A percentile compares a stretch with the other conserved stretches of the same genome.
Evolutionary conservation across 2,113 vertebrate genomes (phyloP).

Genomic region (Rhinolophus ferrumequinum): DNA sequence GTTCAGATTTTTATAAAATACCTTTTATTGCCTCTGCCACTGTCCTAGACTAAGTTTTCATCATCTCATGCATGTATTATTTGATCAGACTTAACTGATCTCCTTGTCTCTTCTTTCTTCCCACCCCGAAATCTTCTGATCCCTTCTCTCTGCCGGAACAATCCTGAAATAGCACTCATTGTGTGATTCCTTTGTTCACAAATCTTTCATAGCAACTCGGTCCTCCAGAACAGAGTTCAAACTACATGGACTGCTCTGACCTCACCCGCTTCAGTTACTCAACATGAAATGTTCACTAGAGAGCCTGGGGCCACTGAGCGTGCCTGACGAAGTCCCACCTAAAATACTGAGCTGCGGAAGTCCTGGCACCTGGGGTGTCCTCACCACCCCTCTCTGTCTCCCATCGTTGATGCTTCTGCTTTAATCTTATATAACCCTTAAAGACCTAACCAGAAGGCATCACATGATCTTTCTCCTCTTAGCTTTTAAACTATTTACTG

Average conservation of each 20-base stretch:
- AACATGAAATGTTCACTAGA: not conserved
- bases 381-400: no score
- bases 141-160: not conserved
- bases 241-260: not conserved
- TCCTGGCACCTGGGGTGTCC: rapidly evolving
- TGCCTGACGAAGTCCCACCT: rapidly evolving
- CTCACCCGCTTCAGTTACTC: not conserved
- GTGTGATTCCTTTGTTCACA: not conserved
- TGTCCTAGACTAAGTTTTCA: no score
- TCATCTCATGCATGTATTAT: rapidly evolving
- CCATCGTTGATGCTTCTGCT: not conserved
- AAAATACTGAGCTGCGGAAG: rapidly evolving
- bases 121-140: not conserved
- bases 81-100: not conserved
- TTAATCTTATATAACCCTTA: rapidly evolving
- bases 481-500: not conserved
- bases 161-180: not conserved
- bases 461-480: not conserved
- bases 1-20: not conserved
- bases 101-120: not conserved
- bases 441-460: not conserved
- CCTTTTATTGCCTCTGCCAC: not conserved
- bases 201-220: not conserved
- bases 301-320: rapidly evolving
- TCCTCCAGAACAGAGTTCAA: not conserved